Conservation (phyloP, 1,140 invertebrate genomes). For the Thalassaphorura encarpata region DNA sequence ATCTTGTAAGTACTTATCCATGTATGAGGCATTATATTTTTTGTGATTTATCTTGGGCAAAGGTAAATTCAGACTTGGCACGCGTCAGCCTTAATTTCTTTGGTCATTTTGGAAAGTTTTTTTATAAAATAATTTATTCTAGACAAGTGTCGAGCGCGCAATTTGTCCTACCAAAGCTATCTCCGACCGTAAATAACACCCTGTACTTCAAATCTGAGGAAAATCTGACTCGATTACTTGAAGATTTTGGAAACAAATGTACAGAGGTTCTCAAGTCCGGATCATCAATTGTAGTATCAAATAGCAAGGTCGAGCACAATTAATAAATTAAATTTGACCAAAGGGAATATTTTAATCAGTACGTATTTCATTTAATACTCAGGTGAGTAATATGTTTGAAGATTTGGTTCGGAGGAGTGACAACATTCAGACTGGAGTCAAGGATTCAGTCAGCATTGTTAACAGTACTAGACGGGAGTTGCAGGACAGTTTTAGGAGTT, state of each 20-base stretch:
- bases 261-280: background rate
- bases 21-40: background rate
- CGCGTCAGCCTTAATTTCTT: background rate
- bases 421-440: constrained; percentile 14
- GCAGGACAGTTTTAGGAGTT: constrained; percentile 11
- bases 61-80: background rate
- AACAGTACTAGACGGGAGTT: constrained; percentile 24
- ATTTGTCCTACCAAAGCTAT: background rate
- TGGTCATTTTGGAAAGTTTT: no score
- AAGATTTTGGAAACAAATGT: background rate
- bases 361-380: background rate
- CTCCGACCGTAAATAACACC: background rate
- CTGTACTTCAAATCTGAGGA: no score
- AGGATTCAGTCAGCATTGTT: constrained; percentile 19
- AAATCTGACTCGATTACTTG: background rate
- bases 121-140: no score
- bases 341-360: no score
- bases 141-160: background rate
- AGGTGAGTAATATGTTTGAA: constrained; percentile 32
- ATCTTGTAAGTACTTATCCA: background rate
- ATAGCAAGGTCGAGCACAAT: no score
- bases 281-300: background rate
- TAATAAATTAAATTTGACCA: no score
- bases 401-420: constrained; percentile 16
- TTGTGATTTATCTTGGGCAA: background rate